Evolutionary conservation across 2,113 vertebrate genomes (phyloP), one percentile per base, ranked within the genome.

Genomic region (Ailurus styani): DNA sequence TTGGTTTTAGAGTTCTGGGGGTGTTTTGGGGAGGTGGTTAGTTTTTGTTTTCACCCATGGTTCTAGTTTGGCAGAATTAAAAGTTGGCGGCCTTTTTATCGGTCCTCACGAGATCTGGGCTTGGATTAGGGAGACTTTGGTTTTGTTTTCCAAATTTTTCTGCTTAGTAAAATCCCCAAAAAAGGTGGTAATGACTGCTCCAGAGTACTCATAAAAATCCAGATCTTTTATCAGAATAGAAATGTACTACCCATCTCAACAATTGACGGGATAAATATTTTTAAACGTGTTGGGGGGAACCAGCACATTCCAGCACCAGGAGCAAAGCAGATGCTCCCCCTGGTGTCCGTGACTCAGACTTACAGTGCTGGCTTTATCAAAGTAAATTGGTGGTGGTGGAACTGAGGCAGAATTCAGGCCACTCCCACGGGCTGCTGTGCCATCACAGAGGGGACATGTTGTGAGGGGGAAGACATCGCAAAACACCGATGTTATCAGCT

Each of bases 241-340:
- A 87, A 73, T 81, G n/a, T 20, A 87, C 27, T 84, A 8, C 15
- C n/a, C 27, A 37, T 84, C 45, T 97, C 73, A 75, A 95, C 87
- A 95, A 66, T 10, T 70, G 27, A 37, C 42, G 54, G 37, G 17
- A 34, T 52, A 66, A 82, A 83, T 62, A 77, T n/a, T 75, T 75
- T 18, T 31, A 52, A 31, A 17, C 21, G 11, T 2, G 13, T 10
- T 10, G 12, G 31, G 6, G 1, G 4, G 12, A 18, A 40, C 17
- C 18, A 54, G 57, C 29, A 77, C 60, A 45, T 40, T 47, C 34
- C 47, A 47, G 34, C 27, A 29, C 13, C 54, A 23, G 42, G 45
- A 81, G 31, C 37, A 94, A 93, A 85, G 50, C n/a, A 60, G 52
- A 45, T 11, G 14, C 8, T 45, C 17, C 6, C 21, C 15, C 20